Evolutionary conservation across 23 tunicate species (phyloP), one percentile per base, ranked within the genome.

Genomic region (Trididemnum nubilum): DNA sequence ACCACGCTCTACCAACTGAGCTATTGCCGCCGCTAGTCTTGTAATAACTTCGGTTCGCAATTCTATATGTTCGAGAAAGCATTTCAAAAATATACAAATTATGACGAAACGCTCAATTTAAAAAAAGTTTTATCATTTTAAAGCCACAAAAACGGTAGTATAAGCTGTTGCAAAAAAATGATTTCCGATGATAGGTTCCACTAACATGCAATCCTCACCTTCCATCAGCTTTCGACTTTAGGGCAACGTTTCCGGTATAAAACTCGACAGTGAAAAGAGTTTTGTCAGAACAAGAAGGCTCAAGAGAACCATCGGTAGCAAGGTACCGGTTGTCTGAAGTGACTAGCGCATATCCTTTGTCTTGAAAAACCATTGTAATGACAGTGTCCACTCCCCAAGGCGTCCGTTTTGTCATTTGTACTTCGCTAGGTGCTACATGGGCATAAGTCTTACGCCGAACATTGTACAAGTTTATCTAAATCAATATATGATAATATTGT

Each of bases 341-440:
- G 79, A 93, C 82, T 4, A 93, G 84, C 2, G 94, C 98, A 71
- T 93, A 93, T 21, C 87, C 93, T 31, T 85, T 84, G 73, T 84
- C 89, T 35, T 80, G 73, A 76, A 83, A 93, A 12, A 93, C 93
- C 44, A 93, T 79, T 0, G 98, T 93, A 0, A 93, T 76, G 19
- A 93, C 83, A 50, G 90, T 81, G 30, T 80, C 65, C 23, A 37
- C 83, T 34, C 98, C 98, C 98, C 98, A 93, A 1, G 98, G 98
- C 1, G 89, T 93, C 18, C 33, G 60, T 51, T 93, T 88, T 22
- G 85, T 93, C 84, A 93, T 85, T 30, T 84, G 82, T 18, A 93
- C 77, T 73, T 38, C 78, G 33, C 58, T 40, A 27, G 79, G 66
- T 23, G 34, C 37, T 0, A n/a, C 65, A 28, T 50, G 5, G 0